phyloP scores from a whole-genome alignment of 2,113 vertebrate genomes.

The Dascyllus trimaculatus region DNA sequence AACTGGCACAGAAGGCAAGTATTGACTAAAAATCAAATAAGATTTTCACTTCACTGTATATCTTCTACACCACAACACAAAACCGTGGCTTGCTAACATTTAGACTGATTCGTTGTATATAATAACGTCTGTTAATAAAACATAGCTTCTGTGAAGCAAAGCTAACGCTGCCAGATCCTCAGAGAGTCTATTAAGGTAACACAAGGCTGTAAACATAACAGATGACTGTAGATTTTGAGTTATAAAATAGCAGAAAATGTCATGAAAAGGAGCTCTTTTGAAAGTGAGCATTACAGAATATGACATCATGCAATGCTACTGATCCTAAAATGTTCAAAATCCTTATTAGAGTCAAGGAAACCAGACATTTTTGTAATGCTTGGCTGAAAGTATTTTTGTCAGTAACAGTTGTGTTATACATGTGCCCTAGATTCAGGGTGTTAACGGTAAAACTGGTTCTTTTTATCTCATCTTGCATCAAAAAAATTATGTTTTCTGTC shows the following conservation, averaged over 20 bases:
- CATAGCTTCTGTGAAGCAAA: neutral
- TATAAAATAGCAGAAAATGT: neutral
- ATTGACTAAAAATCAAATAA: neutral
- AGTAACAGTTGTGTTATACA: neutral
- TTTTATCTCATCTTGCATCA: neutral
- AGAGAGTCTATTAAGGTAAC: neutral
- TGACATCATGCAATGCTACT: neutral
- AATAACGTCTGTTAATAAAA: slow-evolving; percentile 21
- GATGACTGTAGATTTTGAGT: neutral
- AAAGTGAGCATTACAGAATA: neutral
- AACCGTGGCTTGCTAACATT: slow-evolving; percentile 8
- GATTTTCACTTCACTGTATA: neutral
- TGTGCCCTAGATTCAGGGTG: neutral
- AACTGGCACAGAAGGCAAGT: slow-evolving; percentile 91
- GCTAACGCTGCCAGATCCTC: neutral
- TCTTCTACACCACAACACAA: slow-evolving; percentile 1
- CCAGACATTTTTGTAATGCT: neutral
- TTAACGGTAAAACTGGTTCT: neutral
- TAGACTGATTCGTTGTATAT: slow-evolving; percentile 3
- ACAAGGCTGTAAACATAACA: slow-evolving; percentile 2
- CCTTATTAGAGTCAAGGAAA: neutral
- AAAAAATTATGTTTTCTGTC: neutral
- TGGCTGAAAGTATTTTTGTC: neutral
- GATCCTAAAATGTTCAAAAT: neutral
- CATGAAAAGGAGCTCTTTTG: neutral